phyloP scores from a whole-genome alignment of 1,140 invertebrate species.

The Rhysida immarginata region DNA sequence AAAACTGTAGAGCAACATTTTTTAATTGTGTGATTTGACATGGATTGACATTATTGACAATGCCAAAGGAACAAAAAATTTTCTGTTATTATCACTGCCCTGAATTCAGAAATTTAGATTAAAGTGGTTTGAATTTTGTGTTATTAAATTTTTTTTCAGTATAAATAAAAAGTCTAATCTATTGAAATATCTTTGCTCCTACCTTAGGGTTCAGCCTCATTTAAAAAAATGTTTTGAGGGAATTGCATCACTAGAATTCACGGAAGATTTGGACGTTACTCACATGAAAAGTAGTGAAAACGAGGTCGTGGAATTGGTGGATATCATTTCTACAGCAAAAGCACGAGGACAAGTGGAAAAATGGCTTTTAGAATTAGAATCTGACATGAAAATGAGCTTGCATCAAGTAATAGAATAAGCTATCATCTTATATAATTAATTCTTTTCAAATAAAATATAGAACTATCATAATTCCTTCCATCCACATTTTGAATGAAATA shows the following conservation, averaged over 20 bases:
- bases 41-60: no score
- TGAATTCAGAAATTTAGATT: no score
- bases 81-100: no score
- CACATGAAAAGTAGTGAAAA: conserved; percentile 79
- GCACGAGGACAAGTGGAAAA: conserved; percentile 94
- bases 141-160: no score
- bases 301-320: conserved; percentile 60
- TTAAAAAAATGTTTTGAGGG: conserved; percentile 94
- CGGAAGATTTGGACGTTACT: conserved; percentile 68
- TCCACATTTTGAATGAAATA: background rate
- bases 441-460: conserved; percentile 5
- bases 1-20: no score
- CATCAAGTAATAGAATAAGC: conserved; percentile 36
- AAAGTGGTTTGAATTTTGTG: no score
- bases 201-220: conserved; percentile 78
- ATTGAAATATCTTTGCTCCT: no score
- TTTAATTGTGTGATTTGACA: no score
- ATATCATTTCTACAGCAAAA: conserved; percentile 65
- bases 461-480: background rate
- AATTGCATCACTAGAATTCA: conserved; percentile 72
- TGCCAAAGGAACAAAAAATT: no score
- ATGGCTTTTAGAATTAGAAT: conserved; percentile 83
- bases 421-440: background rate
- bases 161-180: no score
- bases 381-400: conserved; percentile 77